phyloP scores from a whole-genome alignment of 2,113 vertebrate genomes.

The Dendrocopos noguchii region DNA sequence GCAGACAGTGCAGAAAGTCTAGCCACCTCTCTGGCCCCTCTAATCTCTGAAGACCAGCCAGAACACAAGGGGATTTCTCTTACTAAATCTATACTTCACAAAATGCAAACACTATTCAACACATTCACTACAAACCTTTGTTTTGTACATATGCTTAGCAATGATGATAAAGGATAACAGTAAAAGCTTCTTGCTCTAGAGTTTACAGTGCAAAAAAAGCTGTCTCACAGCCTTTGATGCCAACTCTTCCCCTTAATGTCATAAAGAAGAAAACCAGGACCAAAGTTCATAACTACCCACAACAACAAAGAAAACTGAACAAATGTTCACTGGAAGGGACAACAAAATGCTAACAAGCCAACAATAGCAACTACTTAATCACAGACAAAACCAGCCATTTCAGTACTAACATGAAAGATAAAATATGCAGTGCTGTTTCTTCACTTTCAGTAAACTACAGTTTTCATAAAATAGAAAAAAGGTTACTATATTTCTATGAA shows the following conservation, averaged over 20 bases:
- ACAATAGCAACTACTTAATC: neutral
- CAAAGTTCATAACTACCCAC: neutral
- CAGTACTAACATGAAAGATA: neutral
- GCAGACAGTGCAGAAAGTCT: too few species aligned
- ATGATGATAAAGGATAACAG: accelerated
- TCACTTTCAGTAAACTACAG: neutral
- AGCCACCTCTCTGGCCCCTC: too few species aligned
- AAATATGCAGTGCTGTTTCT: neutral
- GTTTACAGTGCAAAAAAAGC: neutral
- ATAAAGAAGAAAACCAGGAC: neutral
- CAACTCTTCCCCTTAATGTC: neutral
- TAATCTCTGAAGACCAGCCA: too few species aligned
- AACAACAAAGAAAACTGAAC: neutral
- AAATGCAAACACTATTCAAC: neutral
- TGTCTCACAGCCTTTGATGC: neutral
- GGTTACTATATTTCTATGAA: neutral
- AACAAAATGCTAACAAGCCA: neutral
- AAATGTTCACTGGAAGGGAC: neutral
- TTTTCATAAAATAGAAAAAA: neutral
- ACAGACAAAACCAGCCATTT: neutral
- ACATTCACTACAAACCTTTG: neutral
- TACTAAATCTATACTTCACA: too few species aligned
- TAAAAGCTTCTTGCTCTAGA: neutral
- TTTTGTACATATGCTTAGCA: neutral
- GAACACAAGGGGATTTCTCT: too few species aligned